These are phyloP conservation scores for Heliocidaris erythrogramma DNA, from an alignment of 35 echinoderm and acorn worm genomes.

Conservation along the genomic window DNA sequence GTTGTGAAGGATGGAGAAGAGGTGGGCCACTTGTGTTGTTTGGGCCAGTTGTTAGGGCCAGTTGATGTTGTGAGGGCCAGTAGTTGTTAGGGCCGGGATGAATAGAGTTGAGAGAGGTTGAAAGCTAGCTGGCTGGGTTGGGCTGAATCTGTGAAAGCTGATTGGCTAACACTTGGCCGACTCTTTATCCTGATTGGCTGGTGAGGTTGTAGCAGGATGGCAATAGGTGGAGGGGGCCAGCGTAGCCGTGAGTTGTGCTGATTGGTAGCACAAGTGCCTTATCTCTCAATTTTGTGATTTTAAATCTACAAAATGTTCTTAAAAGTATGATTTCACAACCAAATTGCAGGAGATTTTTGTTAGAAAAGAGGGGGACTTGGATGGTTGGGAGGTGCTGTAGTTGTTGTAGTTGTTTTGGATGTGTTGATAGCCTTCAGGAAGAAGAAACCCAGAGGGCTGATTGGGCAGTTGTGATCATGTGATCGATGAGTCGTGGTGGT, in stretches of 20 bases:
- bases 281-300: neutral
- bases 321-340: neutral
- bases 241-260: no score
- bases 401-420: neutral
- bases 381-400: neutral
- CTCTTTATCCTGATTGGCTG: no score
- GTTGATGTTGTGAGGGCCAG: neutral
- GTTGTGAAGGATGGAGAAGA: neutral
- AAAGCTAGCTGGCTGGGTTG: neutral
- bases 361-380: neutral
- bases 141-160: neutral
- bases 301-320: neutral
- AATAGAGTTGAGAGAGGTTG: neutral
- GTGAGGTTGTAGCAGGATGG: no score
- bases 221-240: no score
- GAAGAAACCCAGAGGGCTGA: slow-evolving; percentile 23
- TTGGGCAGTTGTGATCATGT: slow-evolving; percentile 38
- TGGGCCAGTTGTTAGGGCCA: neutral
- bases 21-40: neutral
- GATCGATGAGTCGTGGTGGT: slow-evolving; percentile 14
- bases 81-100: neutral
- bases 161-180: neutral
- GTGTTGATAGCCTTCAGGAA: neutral
- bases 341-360: neutral
- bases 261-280: neutral